These are phyloP conservation scores for Limonius californicus DNA, from an alignment of 1,140 invertebrate species.

Conservation along the genomic window DNA sequence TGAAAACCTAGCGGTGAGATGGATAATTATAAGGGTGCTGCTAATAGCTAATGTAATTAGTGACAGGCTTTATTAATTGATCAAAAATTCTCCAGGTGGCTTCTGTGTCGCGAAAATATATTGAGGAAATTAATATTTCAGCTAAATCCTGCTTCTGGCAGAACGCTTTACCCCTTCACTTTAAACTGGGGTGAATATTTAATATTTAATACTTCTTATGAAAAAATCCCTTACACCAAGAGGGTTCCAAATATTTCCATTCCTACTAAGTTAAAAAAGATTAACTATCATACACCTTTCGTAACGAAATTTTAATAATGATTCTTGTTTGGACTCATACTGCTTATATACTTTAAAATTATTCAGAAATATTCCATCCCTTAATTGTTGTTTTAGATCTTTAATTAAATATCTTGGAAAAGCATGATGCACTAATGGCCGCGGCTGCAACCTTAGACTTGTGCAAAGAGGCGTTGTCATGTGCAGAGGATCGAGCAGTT, in stretches of 20 bases:
- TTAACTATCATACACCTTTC: background rate
- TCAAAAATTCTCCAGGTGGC: conserved; percentile 39
- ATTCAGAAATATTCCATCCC: background rate
- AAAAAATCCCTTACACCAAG: no score
- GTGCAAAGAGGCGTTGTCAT: no score
- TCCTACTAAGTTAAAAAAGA: no score
- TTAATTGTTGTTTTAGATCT: no score
- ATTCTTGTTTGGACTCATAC: background rate
- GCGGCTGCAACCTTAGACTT: no score
- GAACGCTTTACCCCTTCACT: background rate
- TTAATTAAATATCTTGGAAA: no score
- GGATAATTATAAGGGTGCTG: conserved; percentile 41
- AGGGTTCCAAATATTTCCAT: no score
- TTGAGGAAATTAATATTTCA: background rate
- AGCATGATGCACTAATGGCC: no score
- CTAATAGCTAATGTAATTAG: conserved; percentile 45
- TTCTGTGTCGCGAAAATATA: conserved; percentile 27
- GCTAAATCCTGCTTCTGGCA: background rate
- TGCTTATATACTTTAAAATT: background rate
- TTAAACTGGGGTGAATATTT: background rate
- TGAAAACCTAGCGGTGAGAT: conserved; percentile 34
- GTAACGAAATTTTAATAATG: background rate
- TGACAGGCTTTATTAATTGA: conserved; percentile 36
- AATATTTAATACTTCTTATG: background rate
- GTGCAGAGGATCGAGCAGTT: no score